These are phyloP conservation scores for Drosophila helvetica DNA, from an alignment of 2,888 invertebrate species.

Conservation along the genomic window DNA sequence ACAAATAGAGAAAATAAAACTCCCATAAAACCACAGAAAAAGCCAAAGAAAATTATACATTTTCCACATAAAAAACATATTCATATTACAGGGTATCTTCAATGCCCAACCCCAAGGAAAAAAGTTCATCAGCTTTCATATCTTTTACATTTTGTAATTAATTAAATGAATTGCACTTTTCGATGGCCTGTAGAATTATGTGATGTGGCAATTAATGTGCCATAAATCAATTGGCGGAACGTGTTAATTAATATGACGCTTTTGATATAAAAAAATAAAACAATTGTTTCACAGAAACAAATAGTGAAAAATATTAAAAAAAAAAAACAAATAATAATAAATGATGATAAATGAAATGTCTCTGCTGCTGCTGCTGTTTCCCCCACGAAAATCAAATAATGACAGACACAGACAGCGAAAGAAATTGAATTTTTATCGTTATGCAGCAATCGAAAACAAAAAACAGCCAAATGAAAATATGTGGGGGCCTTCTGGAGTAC, in stretches of 20 bases:
- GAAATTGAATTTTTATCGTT: slow-evolving; percentile 72
- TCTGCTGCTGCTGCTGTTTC: not conserved
- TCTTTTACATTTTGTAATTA: slow-evolving; percentile 41
- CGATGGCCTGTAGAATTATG: slow-evolving; percentile 27
- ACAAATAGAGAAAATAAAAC: not conserved
- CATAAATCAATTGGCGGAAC: slow-evolving; percentile 59
- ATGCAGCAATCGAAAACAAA: slow-evolving; percentile 40
- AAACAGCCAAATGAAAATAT: slow-evolving; percentile 41
- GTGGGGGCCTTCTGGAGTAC: slow-evolving; percentile 29
- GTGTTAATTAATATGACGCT: slow-evolving; percentile 58
- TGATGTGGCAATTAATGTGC: slow-evolving; percentile 56
- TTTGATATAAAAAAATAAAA: slow-evolving; percentile 31
- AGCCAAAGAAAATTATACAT: not conserved
- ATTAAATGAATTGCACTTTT: slow-evolving; percentile 60
- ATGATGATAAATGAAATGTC: not conserved
- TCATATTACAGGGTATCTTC: slow-evolving; percentile 2
- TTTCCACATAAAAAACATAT: too few species aligned
- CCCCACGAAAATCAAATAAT: slow-evolving; percentile 4
- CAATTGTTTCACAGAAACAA: slow-evolving; percentile 8
- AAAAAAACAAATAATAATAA: slow-evolving; percentile 6
- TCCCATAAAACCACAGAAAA: not conserved
- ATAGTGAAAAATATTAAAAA: not conserved
- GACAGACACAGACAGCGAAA: slow-evolving; percentile 15
- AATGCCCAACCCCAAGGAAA: not conserved
- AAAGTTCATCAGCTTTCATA: slow-evolving; percentile 7